Evolutionary conservation across 2,113 vertebrate genomes (phyloP), one percentile per base, ranked within the genome.

Genomic region (Hucho hucho): DNA sequence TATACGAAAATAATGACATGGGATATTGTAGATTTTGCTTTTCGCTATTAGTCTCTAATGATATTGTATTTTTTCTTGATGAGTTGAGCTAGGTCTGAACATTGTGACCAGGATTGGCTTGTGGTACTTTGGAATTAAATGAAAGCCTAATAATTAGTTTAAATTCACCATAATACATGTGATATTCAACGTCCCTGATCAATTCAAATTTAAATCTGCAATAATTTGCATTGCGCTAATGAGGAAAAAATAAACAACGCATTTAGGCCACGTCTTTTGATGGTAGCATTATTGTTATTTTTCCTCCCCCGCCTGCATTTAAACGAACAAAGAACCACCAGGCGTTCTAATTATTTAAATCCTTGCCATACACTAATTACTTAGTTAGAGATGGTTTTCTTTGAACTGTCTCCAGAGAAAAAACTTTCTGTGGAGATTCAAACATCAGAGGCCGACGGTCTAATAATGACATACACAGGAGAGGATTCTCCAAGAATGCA

Each of bases 341-440:
- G 12, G 37, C 37, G 37, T 43, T 43, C 37, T 43, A 43, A 43
- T 43, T 2, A 43, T 43, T 43, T 11, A 43, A 65, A 14, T 65
- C 14, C 64, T 56, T 65, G 25, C 26, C 2, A 13, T 11, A 43
- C n/a, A 78, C 64, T 79, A 58, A 82, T 80, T 81, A 46, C 69
- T 88, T 79, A 12, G 9, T 22, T 59, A 71, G 78, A 3, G 37
- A 43, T 83, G 76, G 74, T 80, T 64, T 49, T 73, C 77, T 83
- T 75, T 83, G 79, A 86, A 85, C 76, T 75, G 79, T 75, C 86
- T 78, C 72, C 1, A 0, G 82, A 84, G 81, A 81, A 0, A 29
- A 0, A 77, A 73, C 83, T 79, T 82, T 77, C 77, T 75, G 77
- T 77, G 77, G 81, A 81, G 37, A 43, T 11, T 83, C 75, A 63